These are phyloP conservation scores for Anagrus nilaparvatae DNA, from an alignment of 1,140 invertebrate species.

Conservation along the genomic window DNA sequence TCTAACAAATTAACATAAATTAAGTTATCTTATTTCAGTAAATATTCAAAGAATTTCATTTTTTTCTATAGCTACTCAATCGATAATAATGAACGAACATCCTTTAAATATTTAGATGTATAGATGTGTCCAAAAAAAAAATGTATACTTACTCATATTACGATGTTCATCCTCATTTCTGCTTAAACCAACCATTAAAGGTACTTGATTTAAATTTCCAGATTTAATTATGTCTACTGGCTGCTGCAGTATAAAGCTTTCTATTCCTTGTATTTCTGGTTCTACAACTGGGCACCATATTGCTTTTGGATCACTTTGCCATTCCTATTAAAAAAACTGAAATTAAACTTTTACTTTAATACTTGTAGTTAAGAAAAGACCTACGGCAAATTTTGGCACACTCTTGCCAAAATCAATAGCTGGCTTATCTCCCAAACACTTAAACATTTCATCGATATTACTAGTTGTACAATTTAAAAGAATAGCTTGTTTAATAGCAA, in stretches of 20 bases:
- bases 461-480: conserved; percentile 52
- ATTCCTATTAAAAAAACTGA: conserved; percentile 43
- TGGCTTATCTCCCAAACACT: conserved; percentile 46
- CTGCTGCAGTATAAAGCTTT: conserved; percentile 49
- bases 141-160: conserved; percentile 13
- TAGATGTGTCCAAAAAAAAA: background rate
- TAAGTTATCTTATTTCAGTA: background rate
- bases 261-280: conserved; percentile 47
- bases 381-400: conserved; percentile 12
- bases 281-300: conserved; percentile 56
- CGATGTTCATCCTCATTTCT: conserved; percentile 50
- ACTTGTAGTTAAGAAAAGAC: conserved; percentile 1
- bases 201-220: conserved; percentile 49
- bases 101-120: conserved; percentile 21
- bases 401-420: conserved; percentile 12
- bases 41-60: background rate
- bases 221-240: conserved; percentile 44
- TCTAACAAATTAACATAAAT: conserved; percentile 21
- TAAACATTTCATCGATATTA: conserved; percentile 43
- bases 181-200: conserved; percentile 52
- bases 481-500: conserved; percentile 53
- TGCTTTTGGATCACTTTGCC: conserved; percentile 46
- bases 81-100: conserved; percentile 48
- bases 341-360: conserved; percentile 17
- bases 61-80: conserved; percentile 32